A percentile compares a stretch with the other conserved stretches of the same genome.
Conservation (phyloP, 2,113 vertebrate species). For the Rallus limicola region DNA sequence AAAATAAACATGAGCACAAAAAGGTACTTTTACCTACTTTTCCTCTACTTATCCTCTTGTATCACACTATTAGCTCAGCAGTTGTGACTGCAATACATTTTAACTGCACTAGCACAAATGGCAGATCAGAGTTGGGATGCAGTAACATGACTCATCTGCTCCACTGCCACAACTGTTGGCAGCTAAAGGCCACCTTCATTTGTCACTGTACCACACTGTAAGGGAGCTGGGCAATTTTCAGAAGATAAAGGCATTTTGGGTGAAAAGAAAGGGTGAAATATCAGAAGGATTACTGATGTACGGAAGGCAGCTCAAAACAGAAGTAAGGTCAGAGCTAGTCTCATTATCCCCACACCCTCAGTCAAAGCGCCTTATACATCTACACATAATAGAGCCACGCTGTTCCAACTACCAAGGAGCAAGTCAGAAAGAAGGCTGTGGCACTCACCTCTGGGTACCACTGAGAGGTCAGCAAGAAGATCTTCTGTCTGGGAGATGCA, state of each 20-base stretch:
- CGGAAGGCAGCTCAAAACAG: background rate
- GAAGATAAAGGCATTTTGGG: background rate
- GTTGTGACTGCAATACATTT: background rate
- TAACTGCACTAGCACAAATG: accelerated
- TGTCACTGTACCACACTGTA: background rate
- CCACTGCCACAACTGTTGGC: accelerated
- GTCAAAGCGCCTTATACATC: background rate
- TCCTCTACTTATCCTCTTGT: accelerated
- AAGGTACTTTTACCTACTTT: background rate
- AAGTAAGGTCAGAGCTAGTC: background rate
- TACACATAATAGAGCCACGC: accelerated
- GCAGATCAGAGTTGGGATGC: background rate
- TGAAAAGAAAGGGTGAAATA: background rate
- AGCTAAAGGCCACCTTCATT: background rate
- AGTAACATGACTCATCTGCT: background rate
- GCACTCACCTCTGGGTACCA: constrained; percentile 36
- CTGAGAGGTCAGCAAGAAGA: background rate
- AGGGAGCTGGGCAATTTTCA: background rate
- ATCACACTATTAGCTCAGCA: background rate
- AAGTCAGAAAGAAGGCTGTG: background rate
- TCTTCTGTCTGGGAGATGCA: background rate
- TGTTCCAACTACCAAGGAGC: background rate
- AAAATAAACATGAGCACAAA: background rate
- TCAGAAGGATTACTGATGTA: background rate
- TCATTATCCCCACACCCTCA: background rate